Evolutionary conservation across 2,888 invertebrate species (phyloP).

Genomic region (Agonopterix alstromeriana): DNA sequence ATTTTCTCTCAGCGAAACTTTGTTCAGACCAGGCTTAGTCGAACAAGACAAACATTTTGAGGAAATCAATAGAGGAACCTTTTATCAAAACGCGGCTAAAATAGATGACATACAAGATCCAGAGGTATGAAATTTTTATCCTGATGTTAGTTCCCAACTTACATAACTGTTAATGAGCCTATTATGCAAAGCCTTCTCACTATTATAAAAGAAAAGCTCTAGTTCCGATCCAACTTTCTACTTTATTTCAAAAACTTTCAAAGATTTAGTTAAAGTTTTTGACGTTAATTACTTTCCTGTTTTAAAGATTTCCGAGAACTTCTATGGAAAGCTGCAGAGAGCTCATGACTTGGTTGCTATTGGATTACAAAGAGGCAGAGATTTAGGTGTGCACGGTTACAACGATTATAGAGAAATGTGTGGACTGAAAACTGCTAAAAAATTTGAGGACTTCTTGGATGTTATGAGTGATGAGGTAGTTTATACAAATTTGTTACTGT

Average conservation of each 20-base stretch:
- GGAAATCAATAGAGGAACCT: constrained; percentile 50
- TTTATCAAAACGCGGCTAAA: constrained; percentile 45
- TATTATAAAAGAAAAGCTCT: constrained; percentile 1
- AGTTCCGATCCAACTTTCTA: neutral
- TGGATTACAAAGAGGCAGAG: constrained; percentile 52
- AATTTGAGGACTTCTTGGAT: constrained; percentile 45
- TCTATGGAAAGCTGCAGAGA: constrained; percentile 38
- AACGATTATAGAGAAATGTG: constrained; percentile 50
- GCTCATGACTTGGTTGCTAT: constrained; percentile 40
- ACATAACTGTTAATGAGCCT: too few species aligned
- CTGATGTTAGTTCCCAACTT: too few species aligned
- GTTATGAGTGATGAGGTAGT: constrained; percentile 49
- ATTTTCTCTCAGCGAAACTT: constrained; percentile 41
- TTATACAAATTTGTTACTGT: too few species aligned
- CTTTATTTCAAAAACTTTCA: constrained; percentile 7
- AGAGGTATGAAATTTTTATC: constrained; percentile 26
- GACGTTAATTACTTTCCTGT: constrained; percentile 7
- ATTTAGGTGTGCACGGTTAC: constrained; percentile 48
- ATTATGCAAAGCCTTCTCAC: neutral
- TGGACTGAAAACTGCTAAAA: constrained; percentile 37
- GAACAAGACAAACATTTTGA: constrained; percentile 43
- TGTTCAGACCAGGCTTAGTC: constrained; percentile 40
- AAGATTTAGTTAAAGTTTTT: neutral
- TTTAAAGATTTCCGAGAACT: constrained; percentile 45
- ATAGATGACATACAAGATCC: constrained; percentile 51